Percentiles rank a stretch among this genome's conserved stretches.
Evolutionary conservation across 2,113 vertebrate species (phyloP).

Genomic region (Hipposideros armiger): DNA sequence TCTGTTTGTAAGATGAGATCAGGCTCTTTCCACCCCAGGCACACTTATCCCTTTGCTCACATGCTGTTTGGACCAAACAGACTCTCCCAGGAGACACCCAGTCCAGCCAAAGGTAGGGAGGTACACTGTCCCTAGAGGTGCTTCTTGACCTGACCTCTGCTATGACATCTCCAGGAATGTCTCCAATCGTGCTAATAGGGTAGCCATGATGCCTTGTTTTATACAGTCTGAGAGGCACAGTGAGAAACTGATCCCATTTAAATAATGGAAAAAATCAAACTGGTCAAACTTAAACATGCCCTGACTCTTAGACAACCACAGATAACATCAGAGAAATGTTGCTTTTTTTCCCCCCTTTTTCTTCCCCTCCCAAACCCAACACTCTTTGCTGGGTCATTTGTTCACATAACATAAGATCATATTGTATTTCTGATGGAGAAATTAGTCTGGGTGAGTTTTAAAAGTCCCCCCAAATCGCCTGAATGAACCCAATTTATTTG

Average conservation of each 20-base stretch:
- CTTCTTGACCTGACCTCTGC: background rate
- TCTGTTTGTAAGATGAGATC: background rate
- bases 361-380: too few relatives aligned
- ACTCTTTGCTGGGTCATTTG: slow-evolving; percentile 57
- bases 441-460: slow-evolving; percentile 41
- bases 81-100: background rate
- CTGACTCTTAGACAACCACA: slow-evolving; percentile 69
- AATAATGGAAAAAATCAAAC: slow-evolving; percentile 77
- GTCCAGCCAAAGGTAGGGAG: background rate
- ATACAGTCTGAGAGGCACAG: slow-evolving; percentile 13
- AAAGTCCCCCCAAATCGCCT: background rate
- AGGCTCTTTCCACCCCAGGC: background rate
- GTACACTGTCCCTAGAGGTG: accelerated
- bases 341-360: slow-evolving; percentile 54
- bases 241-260: slow-evolving; percentile 77
- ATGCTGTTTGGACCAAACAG: background rate
- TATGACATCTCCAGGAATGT: background rate
- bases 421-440: slow-evolving; percentile 77
- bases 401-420: slow-evolving; percentile 75
- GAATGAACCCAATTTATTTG: slow-evolving; percentile 69
- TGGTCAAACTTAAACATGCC: slow-evolving; percentile 66
- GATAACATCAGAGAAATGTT: slow-evolving; percentile 69
- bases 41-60: background rate
- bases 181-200: background rate
- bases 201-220: slow-evolving; percentile 60